phyloP scores from a whole-genome alignment of 1,140 invertebrate genomes.

The Sitobion miscanthi region DNA sequence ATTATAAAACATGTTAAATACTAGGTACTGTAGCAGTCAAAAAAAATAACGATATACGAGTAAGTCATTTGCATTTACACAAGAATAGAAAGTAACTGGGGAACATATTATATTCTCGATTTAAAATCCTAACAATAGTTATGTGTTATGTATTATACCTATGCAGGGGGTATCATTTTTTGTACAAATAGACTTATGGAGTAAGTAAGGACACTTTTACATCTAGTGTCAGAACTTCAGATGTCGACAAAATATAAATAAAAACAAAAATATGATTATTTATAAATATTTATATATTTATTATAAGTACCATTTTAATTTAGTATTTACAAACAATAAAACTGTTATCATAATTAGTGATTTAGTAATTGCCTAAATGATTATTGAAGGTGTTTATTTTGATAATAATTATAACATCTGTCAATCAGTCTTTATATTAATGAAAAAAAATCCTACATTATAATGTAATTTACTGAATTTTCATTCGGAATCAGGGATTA shows the following conservation, averaged over 20 bases:
- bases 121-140: no score
- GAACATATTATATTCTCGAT: no score
- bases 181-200: no score
- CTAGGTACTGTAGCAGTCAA: no score
- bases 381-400: neutral
- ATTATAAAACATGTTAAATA: no score
- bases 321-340: conserved; percentile 34
- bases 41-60: no score
- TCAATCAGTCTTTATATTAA: neutral
- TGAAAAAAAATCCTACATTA: neutral
- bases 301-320: neutral
- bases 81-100: no score
- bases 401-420: neutral
- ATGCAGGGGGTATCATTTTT: no score
- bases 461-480: neutral
- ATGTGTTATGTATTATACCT: no score
- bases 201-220: neutral
- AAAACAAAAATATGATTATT: neutral
- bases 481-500: neutral
- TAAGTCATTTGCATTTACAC: no score
- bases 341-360: conserved; percentile 9
- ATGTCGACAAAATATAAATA: neutral
- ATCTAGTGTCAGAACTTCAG: neutral
- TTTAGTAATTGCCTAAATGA: neutral
- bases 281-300: conserved; percentile 9